Evolutionary conservation across 2,888 invertebrate genomes (phyloP).

Genomic region (Ennomos erosarius): DNA sequence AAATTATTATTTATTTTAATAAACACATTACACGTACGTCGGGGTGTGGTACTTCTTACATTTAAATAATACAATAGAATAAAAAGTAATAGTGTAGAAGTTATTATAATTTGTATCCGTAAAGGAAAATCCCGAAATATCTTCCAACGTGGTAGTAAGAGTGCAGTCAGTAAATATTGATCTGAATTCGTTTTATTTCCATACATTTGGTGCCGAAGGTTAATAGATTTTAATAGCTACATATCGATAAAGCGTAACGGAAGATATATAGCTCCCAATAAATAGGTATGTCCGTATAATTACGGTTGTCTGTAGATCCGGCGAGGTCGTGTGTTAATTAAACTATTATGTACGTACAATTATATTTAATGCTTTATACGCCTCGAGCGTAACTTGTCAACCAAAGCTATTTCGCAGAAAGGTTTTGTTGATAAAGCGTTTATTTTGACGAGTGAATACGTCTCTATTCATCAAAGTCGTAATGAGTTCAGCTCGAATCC

Average conservation of each 20-base stretch:
- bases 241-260: constrained; percentile 45
- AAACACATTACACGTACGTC: no score
- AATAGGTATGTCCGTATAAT: constrained; percentile 44
- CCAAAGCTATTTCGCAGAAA: constrained; percentile 9
- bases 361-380: constrained; percentile 43
- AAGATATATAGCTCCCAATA: constrained; percentile 52
- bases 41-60: no score
- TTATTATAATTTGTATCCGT: no score
- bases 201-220: constrained; percentile 45
- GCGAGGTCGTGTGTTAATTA: constrained; percentile 59
- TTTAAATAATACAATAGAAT: no score
- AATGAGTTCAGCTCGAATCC: background rate
- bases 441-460: background rate
- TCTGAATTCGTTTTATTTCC: constrained; percentile 19
- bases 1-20: no score
- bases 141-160: constrained; percentile 16
- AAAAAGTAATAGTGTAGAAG: no score
- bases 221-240: constrained; percentile 46
- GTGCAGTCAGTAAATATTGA: constrained; percentile 31
- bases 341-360: constrained; percentile 53
- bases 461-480: background rate
- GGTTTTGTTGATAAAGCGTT: constrained; percentile 5
- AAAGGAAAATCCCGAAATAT: background rate
- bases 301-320: constrained; percentile 43
- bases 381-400: constrained; percentile 37